Percentiles rank a stretch among this genome's conserved stretches.
Evolutionary conservation across 2,888 invertebrate genomes (phyloP).

Genomic region (Cryptocephalus moraei): DNA sequence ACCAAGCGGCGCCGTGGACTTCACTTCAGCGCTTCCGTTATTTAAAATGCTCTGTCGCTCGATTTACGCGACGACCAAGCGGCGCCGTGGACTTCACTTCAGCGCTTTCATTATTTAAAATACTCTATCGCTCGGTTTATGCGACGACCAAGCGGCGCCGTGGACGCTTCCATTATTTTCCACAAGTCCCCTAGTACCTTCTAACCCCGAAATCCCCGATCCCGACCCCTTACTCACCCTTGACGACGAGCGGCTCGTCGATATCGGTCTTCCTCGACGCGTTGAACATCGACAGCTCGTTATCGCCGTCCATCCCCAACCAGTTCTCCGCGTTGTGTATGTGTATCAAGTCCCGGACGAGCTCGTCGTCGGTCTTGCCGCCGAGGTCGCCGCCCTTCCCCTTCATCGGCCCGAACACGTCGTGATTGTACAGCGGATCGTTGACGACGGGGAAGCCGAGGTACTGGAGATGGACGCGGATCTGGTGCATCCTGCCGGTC

Average conservation of each 20-base stretch:
- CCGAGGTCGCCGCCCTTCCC: constrained; percentile 82
- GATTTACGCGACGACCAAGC: no score
- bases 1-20: no score
- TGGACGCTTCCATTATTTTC: no score
- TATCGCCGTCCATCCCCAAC: constrained; percentile 84
- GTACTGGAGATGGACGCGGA: constrained; percentile 95
- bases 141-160: no score
- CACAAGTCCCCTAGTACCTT: no score
- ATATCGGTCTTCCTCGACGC: constrained; percentile 46
- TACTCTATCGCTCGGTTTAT: no score
- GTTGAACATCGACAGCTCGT: constrained; percentile 73
- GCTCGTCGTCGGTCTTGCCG: constrained; percentile 80
- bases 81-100: no score
- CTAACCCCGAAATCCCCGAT: no score
- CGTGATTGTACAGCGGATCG: constrained; percentile 94
- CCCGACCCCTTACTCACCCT: constrained; percentile 27
- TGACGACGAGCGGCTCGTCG: constrained; percentile 33
- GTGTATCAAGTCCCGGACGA: constrained; percentile 79
- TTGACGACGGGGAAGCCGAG: constrained; percentile 96
- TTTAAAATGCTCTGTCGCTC: no score
- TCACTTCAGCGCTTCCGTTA: no score
- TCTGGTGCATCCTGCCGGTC: constrained; percentile 98
- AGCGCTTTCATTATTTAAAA: no score
- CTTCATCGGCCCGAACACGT: constrained; percentile 87
- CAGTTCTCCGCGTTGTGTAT: constrained; percentile 93